These are phyloP conservation scores for Festucalex cinctus DNA, from an alignment of 2,113 vertebrate species.

Conservation along the genomic window DNA sequence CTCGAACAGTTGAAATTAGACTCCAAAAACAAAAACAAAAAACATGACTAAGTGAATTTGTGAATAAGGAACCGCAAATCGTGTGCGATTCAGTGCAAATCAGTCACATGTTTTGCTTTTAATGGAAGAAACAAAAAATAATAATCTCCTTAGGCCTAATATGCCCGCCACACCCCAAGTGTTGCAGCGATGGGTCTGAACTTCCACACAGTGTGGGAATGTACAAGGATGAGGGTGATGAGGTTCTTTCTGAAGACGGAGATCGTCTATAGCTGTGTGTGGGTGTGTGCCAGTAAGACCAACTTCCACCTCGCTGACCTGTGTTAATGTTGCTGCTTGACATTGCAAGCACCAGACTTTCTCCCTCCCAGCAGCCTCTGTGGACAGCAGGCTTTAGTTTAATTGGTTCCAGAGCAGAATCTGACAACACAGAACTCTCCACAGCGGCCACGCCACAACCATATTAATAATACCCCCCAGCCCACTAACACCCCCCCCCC, in stretches of 20 bases:
- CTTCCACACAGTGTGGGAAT: too few species aligned
- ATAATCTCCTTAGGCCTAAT: too few species aligned
- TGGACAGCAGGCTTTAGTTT: constrained; percentile 81
- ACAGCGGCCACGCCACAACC: constrained; percentile 74
- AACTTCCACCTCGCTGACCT: constrained; percentile 50
- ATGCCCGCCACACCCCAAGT: too few species aligned
- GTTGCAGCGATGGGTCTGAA: too few species aligned
- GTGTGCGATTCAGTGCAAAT: too few species aligned
- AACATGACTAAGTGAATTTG: too few species aligned
- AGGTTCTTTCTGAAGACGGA: background rate
- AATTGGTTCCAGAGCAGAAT: constrained; percentile 99
- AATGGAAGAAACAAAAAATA: too few species aligned
- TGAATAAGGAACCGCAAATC: too few species aligned
- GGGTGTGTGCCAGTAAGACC: constrained; percentile 27
- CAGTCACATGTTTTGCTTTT: too few species aligned
- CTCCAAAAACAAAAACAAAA: too few species aligned
- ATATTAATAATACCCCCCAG: constrained; percentile 78
- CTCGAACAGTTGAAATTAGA: too few species aligned
- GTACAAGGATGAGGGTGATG: background rate
- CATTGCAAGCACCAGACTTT: constrained; percentile 82
- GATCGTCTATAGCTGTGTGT: constrained; percentile 11
- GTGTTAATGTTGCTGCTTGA: constrained; percentile 80
- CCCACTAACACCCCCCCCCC: constrained; percentile 21
- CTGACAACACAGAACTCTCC: constrained; percentile 76
- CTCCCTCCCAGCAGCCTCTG: constrained; percentile 77